Conservation (phyloP, 2,888 invertebrate genomes). For the Cryptocephalus primarius region DNA sequence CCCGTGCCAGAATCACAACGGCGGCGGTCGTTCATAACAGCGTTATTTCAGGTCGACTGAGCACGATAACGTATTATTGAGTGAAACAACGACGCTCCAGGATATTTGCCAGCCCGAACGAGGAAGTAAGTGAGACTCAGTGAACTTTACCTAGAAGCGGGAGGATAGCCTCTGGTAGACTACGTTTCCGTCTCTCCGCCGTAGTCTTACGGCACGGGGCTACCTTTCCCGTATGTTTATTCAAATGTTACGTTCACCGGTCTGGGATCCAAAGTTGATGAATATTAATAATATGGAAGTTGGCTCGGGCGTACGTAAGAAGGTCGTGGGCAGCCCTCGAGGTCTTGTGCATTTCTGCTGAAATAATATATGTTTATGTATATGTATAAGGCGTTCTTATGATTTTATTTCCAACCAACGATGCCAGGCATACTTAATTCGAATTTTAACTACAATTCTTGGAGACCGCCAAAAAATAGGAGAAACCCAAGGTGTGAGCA, state of each 20-base stretch:
- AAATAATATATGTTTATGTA: too few relatives aligned
- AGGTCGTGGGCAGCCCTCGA: too few relatives aligned
- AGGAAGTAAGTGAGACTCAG: neutral
- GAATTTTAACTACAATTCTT: too few relatives aligned
- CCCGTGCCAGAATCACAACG: too few relatives aligned
- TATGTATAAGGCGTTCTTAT: too few relatives aligned
- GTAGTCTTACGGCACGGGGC: neutral
- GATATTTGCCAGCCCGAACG: slow-evolving; percentile 27
- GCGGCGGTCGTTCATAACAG: slow-evolving; percentile 33
- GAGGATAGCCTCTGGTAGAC: neutral
- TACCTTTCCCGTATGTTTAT: slow-evolving; percentile 19
- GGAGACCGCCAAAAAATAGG: too few relatives aligned
- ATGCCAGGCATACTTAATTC: too few relatives aligned
- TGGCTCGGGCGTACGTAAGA: neutral
- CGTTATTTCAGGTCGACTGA: slow-evolving; percentile 37
- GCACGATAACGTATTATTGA: slow-evolving; percentile 39
- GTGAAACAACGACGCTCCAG: slow-evolving; percentile 33
- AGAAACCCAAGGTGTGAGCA: too few relatives aligned
- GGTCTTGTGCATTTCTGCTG: too few relatives aligned
- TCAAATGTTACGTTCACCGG: slow-evolving; percentile 15
- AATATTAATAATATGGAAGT: neutral
- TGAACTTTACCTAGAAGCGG: neutral
- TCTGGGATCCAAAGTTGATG: neutral
- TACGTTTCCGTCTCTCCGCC: neutral
- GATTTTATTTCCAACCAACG: too few relatives aligned